These are phyloP conservation scores for Siniperca undulata DNA, from an alignment of 2,797 vertebrate species.

Conservation along the genomic window DNA sequence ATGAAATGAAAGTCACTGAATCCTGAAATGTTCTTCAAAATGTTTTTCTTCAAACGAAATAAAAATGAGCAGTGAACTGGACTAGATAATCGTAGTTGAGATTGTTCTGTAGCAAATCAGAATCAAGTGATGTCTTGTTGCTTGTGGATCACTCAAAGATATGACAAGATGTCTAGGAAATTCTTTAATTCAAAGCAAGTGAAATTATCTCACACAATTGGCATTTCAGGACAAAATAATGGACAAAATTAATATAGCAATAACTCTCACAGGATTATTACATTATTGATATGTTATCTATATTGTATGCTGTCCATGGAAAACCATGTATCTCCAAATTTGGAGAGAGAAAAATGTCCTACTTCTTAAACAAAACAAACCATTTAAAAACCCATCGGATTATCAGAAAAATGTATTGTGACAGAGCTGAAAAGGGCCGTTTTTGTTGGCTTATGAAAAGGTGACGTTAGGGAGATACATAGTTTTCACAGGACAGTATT, in stretches of 20 bases:
- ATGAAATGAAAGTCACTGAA: conserved; percentile 49
- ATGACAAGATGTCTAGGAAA: background rate
- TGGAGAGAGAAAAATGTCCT: background rate
- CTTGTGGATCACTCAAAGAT: background rate
- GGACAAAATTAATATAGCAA: background rate
- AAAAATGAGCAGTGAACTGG: background rate
- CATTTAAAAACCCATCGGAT: background rate
- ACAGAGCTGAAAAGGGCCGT: background rate
- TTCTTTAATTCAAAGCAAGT: background rate
- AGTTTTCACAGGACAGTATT: background rate
- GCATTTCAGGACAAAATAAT: background rate
- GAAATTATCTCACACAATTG: background rate
- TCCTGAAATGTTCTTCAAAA: conserved; percentile 50
- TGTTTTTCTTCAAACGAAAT: conserved; percentile 42
- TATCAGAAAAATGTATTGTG: background rate
- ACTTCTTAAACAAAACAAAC: background rate
- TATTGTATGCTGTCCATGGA: background rate
- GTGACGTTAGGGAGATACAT: background rate
- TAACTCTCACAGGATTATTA: background rate
- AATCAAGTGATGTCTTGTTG: background rate
- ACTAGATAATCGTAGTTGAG: background rate
- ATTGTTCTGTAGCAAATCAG: background rate
- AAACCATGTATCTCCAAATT: background rate
- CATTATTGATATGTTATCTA: background rate
- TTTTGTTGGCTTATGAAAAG: background rate